Conservation (phyloP, 2,797 vertebrate genomes). For the Phylloscopus collybita region DNA sequence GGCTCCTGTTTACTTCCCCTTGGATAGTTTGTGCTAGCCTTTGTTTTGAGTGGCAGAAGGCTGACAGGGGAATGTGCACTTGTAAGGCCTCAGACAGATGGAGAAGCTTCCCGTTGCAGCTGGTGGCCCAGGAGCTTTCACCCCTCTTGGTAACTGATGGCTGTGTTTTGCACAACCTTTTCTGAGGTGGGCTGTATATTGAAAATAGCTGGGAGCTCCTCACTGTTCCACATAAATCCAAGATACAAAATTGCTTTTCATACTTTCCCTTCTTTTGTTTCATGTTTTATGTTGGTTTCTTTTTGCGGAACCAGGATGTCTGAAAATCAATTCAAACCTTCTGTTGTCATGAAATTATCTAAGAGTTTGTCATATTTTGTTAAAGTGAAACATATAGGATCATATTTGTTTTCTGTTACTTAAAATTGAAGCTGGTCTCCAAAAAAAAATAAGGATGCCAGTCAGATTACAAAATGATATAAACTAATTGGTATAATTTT, state of each 20-base stretch:
- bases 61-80: background rate
- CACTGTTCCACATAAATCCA: background rate
- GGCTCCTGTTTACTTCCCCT: background rate
- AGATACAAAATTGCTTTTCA: background rate
- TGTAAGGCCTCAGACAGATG: background rate
- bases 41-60: background rate
- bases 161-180: background rate
- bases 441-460: background rate
- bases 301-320: background rate
- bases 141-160: background rate
- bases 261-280: background rate
- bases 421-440: background rate
- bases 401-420: background rate
- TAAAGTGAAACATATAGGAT: background rate
- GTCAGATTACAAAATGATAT: background rate
- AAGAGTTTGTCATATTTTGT: background rate
- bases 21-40: background rate
- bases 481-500: background rate
- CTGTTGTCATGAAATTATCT: background rate
- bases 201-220: background rate
- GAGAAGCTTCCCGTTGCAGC: background rate
- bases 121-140: background rate
- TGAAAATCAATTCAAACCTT: background rate
- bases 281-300: rapidly evolving
- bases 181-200: background rate